A percentile compares a stretch with the other conserved stretches of the same genome.
phyloP scores from a whole-genome alignment of 2,797 vertebrate species.

The Hylomyscus alleni region DNA sequence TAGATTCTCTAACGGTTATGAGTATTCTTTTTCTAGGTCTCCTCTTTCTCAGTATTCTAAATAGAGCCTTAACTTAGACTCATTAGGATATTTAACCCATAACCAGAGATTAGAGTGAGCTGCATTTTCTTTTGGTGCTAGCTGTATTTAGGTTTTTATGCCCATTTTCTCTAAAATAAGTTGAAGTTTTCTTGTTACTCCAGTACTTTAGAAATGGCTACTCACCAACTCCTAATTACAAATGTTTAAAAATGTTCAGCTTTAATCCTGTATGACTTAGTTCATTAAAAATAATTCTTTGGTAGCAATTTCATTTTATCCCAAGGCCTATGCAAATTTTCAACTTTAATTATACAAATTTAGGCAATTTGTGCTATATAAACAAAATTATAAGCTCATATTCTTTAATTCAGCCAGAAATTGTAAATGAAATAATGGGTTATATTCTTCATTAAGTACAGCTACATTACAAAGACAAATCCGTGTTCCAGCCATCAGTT shows the following conservation, averaged over 20 bases:
- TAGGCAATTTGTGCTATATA: conserved; percentile 34
- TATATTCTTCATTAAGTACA: conserved; percentile 2
- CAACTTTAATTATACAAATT: conserved; percentile 31
- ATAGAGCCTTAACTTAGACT: conserved; percentile 37
- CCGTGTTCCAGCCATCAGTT: conserved; percentile 11
- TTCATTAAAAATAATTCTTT: conserved; percentile 62
- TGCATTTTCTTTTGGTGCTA: conserved; percentile 35
- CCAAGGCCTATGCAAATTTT: conserved; percentile 29
- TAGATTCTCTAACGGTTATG: conserved; percentile 19
- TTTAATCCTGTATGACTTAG: conserved; percentile 12
- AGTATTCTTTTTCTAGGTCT: not conserved
- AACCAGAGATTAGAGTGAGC: conserved; percentile 41
- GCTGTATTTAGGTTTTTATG: conserved; percentile 50
- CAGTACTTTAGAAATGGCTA: conserved; percentile 18
- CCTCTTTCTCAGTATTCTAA: conserved; percentile 20
- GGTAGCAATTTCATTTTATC: conserved; percentile 56
- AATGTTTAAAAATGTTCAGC: conserved; percentile 55
- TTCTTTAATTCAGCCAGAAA: conserved; percentile 43
- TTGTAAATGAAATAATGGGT: not conserved
- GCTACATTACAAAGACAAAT: conserved; percentile 2
- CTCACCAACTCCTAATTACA: not conserved
- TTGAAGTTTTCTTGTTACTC: conserved; percentile 16
- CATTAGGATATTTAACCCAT: conserved; percentile 35
- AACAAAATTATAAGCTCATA: conserved; percentile 48
- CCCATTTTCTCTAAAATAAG: conserved; percentile 48